Conservation (phyloP, 2,113 vertebrate genomes). For the Macheiramphus alcinus region DNA sequence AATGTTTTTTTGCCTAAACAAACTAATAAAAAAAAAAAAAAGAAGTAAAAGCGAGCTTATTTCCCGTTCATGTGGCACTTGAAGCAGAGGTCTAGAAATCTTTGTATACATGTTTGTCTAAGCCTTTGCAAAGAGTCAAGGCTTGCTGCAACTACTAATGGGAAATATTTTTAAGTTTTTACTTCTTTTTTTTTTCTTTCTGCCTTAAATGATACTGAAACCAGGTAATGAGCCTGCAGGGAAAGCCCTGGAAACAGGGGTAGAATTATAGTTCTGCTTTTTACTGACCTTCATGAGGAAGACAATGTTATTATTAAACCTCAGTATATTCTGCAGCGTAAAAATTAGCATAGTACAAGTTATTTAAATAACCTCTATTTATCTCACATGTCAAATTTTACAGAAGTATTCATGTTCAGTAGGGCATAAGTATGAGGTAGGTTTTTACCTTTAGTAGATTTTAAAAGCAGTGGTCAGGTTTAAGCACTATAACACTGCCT, state of each 20-base stretch:
- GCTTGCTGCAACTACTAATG: not conserved
- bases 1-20: not conserved
- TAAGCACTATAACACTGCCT: not conserved
- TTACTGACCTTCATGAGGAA: slow-evolving; percentile 1
- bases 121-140: not conserved
- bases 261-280: not conserved
- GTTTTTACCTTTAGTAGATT: not conserved
- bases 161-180: not conserved
- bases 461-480: not conserved
- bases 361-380: slow-evolving; percentile 13
- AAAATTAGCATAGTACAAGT: not conserved
- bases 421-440: not conserved
- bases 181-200: not conserved
- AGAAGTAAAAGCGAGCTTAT: not conserved
- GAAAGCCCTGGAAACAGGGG: not conserved
- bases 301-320: slow-evolving; percentile 2
- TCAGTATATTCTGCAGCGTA: not conserved
- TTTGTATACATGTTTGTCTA: not conserved
- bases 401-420: not conserved
- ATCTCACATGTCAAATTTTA: not conserved
- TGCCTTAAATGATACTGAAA: not conserved
- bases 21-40: not conserved
- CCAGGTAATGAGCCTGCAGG: not conserved
- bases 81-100: not conserved
- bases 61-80: not conserved